These are phyloP conservation scores for Drosophila melanosoma DNA, from an alignment of 2,888 invertebrate genomes.

Conservation along the genomic window DNA sequence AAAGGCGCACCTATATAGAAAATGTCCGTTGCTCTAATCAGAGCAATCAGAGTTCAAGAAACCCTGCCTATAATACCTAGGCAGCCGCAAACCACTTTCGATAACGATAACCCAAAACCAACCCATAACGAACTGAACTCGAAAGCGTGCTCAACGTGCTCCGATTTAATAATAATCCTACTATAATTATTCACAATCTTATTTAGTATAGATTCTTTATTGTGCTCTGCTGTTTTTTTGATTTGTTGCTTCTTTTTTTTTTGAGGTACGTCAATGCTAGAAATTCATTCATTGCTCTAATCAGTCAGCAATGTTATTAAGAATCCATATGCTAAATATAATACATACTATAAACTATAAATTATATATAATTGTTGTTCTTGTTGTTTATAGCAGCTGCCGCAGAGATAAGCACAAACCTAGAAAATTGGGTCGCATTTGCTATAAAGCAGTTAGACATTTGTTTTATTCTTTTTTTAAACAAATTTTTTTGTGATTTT, in stretches of 20 bases:
- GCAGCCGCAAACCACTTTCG: constrained; percentile 50
- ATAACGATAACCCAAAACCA: constrained; percentile 72
- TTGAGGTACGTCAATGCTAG: constrained; percentile 73
- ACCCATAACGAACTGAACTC: constrained; percentile 43
- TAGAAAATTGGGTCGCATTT: constrained; percentile 75
- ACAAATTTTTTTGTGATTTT: constrained; percentile 56
- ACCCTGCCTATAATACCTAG: constrained; percentile 50
- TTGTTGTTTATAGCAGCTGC: constrained; percentile 55
- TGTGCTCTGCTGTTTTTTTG: not conserved
- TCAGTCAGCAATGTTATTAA: constrained; percentile 34
- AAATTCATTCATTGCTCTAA: constrained; percentile 72
- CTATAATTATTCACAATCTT: not conserved
- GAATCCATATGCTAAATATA: not conserved
- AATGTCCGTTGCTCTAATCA: constrained; percentile 18
- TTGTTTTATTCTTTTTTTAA: constrained; percentile 43
- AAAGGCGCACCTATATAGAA: constrained; percentile 23
- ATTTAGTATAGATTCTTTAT: constrained; percentile 1
- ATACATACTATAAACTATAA: constrained; percentile 11
- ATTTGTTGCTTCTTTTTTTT: constrained; percentile 6
- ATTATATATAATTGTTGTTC: constrained; percentile 17
- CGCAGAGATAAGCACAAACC: constrained; percentile 58
- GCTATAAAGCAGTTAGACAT: constrained; percentile 72
- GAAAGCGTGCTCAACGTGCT: constrained; percentile 40
- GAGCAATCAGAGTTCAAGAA: constrained; percentile 46
- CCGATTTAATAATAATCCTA: constrained; percentile 36